Evolutionary conservation across 2,113 vertebrate species (phyloP), one percentile per base, ranked within the genome.

Genomic region (Sebastes schlegelii): DNA sequence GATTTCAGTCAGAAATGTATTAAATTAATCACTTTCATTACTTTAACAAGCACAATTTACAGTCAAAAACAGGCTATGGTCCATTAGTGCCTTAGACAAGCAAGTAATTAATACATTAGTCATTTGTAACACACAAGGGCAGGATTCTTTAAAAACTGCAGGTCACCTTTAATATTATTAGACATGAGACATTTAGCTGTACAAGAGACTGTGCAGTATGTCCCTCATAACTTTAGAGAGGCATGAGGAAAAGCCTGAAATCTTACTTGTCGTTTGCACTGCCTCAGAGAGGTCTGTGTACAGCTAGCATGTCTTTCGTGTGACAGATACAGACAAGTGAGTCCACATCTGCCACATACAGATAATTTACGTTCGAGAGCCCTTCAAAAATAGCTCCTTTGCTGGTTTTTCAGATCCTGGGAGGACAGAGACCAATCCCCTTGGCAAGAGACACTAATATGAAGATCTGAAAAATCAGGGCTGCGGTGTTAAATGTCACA

Each of bases 11-110:
- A 92, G 91, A 93, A 93, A 93, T 95, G 92, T 95, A 95, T 96
- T 95, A 95, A 95, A 94, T 95, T 95, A 95, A 93, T 92, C 90
- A 95, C 89, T 96, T 95, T 92, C 82, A 95, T 94, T 91, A 95
- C 93, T 93, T 95, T 90, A 93, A 95, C 91, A 89, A 94, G 92
- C 93, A 95, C 94, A 95, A 93, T 93, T 94, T 95, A 95, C 93
- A 95, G 91, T 95, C 88, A 94, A 94, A 89, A 94, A 92, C 92
- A 94, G 92, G 93, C 92, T 90, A 94, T 95, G 93, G 95, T 96
- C 94, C 95, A 94, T 95, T 94, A 92, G 92, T 94, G 94, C 91
- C 89, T 93, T 91, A 90, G 89, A 95, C 91, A 93, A 89, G 91
- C 92, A 92, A 91, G 80, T 93, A 72, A 90, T 94, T 93, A 94